Evolutionary conservation across 2,113 vertebrate genomes (phyloP), one percentile per base, ranked within the genome.

Genomic region (Illadopsis cleaveri): DNA sequence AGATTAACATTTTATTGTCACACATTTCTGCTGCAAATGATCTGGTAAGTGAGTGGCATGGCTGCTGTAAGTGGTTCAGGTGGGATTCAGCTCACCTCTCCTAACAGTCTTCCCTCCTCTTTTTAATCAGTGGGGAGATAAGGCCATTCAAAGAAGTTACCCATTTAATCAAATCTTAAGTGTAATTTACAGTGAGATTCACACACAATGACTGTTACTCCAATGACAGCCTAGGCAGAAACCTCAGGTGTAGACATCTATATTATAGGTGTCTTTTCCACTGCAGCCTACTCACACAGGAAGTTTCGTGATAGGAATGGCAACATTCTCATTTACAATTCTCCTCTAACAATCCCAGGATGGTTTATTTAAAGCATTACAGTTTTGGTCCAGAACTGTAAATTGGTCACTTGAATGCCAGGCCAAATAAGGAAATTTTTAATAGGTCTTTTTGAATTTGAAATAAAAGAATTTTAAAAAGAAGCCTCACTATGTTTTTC

Each of bases 401-500:
- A 73, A 57, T 6, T 50, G 11, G 4, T 27, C 42, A 33, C 27
- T 82, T 62, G 6, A 23, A 57, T 84, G 6, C 25, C 35, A 31
- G 28, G 27, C 17, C 15, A 64, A 60, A 45, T 44, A 54, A 64
- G 23, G 23, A 9, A 9, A 7, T 40, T 65, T 44, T 60, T 15
- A n/a, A 6, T 10, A 61, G 0, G 1, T 7, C 0, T 9, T 53
- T 57, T 51, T 75, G 1, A 54, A 17, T 69, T 65, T 31, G 9
- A 38, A 79, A 53, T 27, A 11, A 33, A 44, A 38, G 23, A 4
- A 47, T 47, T n/a, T 11, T 1, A 0, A 38, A 30, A 61, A 51
- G 19, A 44, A 37, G 0, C 1, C 9, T 28, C 9, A 38, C 4
- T 56, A 9, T 33, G 9, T 9, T 48, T 84, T 90, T 64, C 64